Base-by-base conservation (phyloP, 2,888 invertebrate genomes). In the Serripes groenlandicus region DNA sequence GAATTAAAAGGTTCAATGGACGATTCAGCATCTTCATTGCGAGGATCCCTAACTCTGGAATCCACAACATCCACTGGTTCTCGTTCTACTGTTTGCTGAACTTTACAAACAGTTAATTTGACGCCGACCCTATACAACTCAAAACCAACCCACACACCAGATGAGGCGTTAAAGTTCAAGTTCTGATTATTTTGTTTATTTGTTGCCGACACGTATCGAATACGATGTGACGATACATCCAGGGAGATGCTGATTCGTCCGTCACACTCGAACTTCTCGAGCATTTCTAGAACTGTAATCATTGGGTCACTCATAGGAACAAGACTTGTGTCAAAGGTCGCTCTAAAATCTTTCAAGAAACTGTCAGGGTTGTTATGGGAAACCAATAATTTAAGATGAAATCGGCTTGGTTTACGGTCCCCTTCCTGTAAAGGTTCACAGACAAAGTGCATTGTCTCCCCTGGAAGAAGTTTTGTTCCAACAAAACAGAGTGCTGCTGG, bases 401-500 rank as follows among this genome's bases (percentile, higher is more conserved):
- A 81, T 28, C 73, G 52, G 42, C 76, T 76, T 3, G 81, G 72
- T 23, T 66, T 58, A 35, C 68, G 56, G n/a, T 52, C 68, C 7
- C 72, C 72, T 34, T 76, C 76, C 30, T 37, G 52, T 23, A 81
- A 7, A 15, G 75, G 75, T 30, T 54, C 54, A 52, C 81, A 81
- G 3, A 37, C 42, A 4, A 81, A 34, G 3, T 34, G 4, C 9
- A 81, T 7, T 49, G 68, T 56, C 26, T 76, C 73, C 18, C 75
- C 76, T n/a, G 71, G 26, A 1, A 15, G 26, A n/a, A 75, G 30
- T 15, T 23, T 32, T 0, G 35, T 37, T 18, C 56, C 64, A 4
- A 75, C 56, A 68, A 73, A 81, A 54, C 81, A 81, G 21, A 58
- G 23, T 2, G 81, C 66, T 3, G 81, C 75, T 7, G 81, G 81